Evolutionary conservation across 2,797 vertebrate species (phyloP).

Genomic region (Enoplosus armatus): DNA sequence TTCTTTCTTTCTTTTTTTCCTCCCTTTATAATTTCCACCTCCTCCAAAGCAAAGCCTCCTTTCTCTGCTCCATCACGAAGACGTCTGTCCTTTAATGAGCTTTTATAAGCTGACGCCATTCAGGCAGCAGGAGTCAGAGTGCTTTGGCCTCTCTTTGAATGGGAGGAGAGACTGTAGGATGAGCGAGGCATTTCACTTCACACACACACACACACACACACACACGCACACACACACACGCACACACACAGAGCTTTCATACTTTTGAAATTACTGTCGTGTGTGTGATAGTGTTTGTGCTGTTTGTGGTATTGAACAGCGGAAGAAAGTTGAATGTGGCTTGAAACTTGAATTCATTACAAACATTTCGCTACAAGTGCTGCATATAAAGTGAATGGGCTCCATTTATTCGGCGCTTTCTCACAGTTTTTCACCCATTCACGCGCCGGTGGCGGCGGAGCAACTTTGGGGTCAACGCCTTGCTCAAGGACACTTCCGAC

Average conservation of each 20-base stretch:
- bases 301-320: neutral
- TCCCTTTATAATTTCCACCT: constrained; percentile 17
- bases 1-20: constrained; percentile 28
- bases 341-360: neutral
- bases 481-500: too few relatives aligned
- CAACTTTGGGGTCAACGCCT: too few relatives aligned
- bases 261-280: neutral
- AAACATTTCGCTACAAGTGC: neutral
- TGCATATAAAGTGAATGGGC: too few relatives aligned
- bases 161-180: neutral
- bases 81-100: constrained; percentile 31
- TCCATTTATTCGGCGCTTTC: too few relatives aligned
- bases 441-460: too few relatives aligned
- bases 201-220: neutral
- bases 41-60: constrained; percentile 13
- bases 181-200: constrained; percentile 4
- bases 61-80: constrained; percentile 13
- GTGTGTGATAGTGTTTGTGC: neutral
- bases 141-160: constrained; percentile 26
- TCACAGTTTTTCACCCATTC: too few relatives aligned
- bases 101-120: constrained; percentile 23
- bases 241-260: constrained; percentile 2
- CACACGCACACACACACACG: neutral
- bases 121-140: constrained; percentile 33
- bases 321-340: too few relatives aligned